Percentiles rank a stretch among this genome's conserved stretches.
Conservation (phyloP, 1,140 invertebrate species). For the Xylocopa sonorina region DNA sequence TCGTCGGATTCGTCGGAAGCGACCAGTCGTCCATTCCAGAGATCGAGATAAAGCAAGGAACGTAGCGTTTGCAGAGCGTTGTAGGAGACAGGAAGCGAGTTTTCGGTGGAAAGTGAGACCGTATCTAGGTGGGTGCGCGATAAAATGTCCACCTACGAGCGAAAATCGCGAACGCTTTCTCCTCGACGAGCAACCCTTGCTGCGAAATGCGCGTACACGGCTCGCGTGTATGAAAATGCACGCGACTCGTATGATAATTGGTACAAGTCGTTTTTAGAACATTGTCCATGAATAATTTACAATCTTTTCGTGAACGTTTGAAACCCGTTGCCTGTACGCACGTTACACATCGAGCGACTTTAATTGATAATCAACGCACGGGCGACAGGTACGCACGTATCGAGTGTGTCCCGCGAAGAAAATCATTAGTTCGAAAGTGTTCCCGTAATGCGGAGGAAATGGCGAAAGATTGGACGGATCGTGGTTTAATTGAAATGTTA, state of each 20-base stretch:
- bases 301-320: background rate
- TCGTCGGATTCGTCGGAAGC: too few species aligned
- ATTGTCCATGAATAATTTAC: background rate
- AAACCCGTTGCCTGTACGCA: background rate
- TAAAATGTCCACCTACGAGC: constrained; percentile 52
- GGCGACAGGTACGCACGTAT: too few species aligned
- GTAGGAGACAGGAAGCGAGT: constrained; percentile 26
- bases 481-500: constrained; percentile 41
- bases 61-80: constrained; percentile 5
- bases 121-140: background rate
- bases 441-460: constrained; percentile 4
- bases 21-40: background rate
- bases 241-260: background rate
- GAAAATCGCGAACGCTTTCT: constrained; percentile 49
- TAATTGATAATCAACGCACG: background rate
- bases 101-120: constrained; percentile 55
- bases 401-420: background rate
- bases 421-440: background rate
- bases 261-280: background rate
- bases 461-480: background rate
- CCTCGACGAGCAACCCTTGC: constrained; percentile 8
- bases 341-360: too few species aligned
- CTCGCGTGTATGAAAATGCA: background rate
- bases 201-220: background rate
- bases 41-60: background rate